Conservation (phyloP, 2,888 invertebrate genomes). For the Harpalus rufipes region DNA sequence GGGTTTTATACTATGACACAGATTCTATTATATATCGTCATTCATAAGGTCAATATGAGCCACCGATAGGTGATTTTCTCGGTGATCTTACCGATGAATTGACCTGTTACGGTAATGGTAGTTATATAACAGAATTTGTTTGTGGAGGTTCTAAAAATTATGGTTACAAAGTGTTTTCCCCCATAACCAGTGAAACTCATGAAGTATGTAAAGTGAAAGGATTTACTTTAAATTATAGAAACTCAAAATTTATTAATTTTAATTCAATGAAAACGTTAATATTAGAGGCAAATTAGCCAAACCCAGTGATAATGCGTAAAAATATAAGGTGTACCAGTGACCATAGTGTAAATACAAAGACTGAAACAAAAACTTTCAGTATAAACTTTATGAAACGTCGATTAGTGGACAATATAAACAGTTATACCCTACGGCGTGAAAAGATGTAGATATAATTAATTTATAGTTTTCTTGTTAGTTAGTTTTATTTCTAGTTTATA, state of each 20-base stretch:
- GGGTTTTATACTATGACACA: conserved; percentile 73
- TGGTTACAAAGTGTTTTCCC: conserved; percentile 70
- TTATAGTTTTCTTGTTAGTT: not conserved
- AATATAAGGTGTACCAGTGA: conserved; percentile 21
- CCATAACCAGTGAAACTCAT: conserved; percentile 29
- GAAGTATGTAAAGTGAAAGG: conserved; percentile 68
- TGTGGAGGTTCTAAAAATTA: conserved; percentile 74
- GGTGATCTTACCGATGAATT: conserved; percentile 73
- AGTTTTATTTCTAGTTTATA: not conserved
- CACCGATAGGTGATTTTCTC: too few species aligned
- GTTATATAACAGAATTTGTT: conserved; percentile 71
- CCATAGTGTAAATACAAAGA: conserved; percentile 17
- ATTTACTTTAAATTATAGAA: conserved; percentile 66
- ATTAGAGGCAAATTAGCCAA: not conserved
- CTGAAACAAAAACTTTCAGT: conserved; percentile 17
- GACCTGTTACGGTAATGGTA: conserved; percentile 69
- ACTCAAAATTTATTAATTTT: conserved; percentile 67
- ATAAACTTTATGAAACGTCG: conserved; percentile 36
- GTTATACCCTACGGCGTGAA: conserved; percentile 21
- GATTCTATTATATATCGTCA: conserved; percentile 72
- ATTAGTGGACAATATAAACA: not conserved
- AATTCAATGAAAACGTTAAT: conserved; percentile 48
- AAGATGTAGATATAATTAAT: not conserved
- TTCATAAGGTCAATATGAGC: too few species aligned
- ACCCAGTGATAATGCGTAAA: conserved; percentile 1